phyloP scores from a whole-genome alignment of 2,797 vertebrate genomes.

The Botia kubotai region DNA sequence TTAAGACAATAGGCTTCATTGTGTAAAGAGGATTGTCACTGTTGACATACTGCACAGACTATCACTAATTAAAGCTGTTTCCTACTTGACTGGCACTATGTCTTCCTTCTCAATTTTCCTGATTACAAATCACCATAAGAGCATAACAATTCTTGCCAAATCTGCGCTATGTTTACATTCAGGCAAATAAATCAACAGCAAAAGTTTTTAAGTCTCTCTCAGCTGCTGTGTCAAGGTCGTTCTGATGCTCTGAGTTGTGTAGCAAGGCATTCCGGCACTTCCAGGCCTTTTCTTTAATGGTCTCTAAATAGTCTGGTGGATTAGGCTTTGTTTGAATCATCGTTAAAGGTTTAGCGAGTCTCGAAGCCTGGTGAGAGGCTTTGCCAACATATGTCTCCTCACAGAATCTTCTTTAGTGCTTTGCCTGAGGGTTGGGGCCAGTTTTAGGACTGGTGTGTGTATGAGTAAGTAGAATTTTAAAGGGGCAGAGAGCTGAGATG shows the following conservation, averaged over 20 bases:
- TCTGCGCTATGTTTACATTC: not conserved
- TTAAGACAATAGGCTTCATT: constrained; percentile 54
- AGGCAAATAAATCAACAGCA: not conserved
- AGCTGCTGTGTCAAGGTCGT: constrained; percentile 5
- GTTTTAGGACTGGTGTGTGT: constrained; percentile 38
- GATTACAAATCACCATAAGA: not conserved
- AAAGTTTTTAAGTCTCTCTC: not conserved
- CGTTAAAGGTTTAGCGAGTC: constrained; percentile 72
- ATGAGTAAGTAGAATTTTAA: constrained; percentile 38
- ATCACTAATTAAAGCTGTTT: constrained; percentile 44
- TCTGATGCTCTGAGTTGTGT: not conserved
- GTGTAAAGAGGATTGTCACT: constrained; percentile 48
- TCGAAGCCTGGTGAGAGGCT: constrained; percentile 76
- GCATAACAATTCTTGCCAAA: not conserved
- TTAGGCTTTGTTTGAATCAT: constrained; percentile 75
- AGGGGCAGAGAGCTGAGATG: constrained; percentile 41
- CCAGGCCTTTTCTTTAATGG: constrained; percentile 65
- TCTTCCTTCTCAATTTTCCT: not conserved
- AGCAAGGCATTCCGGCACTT: constrained; percentile 66
- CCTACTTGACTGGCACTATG: constrained; percentile 16
- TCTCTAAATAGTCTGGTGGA: constrained; percentile 66
- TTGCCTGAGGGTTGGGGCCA: constrained; percentile 68
- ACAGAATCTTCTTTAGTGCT: constrained; percentile 72
- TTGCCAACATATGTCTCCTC: constrained; percentile 79
- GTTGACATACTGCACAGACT: constrained; percentile 22